A percentile compares a stretch with the other conserved stretches of the same genome.
These are phyloP conservation scores for Laspeyria flexula DNA, from an alignment of 2,888 invertebrate genomes.

Conservation along the genomic window DNA sequence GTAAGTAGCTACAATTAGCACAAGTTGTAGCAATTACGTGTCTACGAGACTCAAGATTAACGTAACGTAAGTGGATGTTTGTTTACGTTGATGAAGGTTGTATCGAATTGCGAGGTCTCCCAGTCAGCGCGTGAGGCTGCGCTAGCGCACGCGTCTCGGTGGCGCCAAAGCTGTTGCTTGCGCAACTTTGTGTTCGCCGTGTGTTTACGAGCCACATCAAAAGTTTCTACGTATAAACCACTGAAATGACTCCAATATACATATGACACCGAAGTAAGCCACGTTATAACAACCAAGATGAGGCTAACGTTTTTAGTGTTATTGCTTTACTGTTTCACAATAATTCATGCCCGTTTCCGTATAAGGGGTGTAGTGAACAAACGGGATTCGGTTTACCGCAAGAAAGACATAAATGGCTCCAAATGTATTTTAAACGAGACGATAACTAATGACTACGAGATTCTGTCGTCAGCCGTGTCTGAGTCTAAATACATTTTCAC, in stretches of 20 bases:
- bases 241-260: constrained; percentile 66
- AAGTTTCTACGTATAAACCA: constrained; percentile 61
- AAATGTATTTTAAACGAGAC: constrained; percentile 84
- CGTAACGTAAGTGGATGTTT: constrained; percentile 74
- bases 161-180: constrained; percentile 77
- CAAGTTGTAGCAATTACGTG: constrained; percentile 44
- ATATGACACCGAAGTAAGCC: constrained; percentile 52
- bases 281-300: constrained; percentile 65
- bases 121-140: constrained; percentile 83
- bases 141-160: constrained; percentile 83
- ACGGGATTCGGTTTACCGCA: constrained; percentile 73
- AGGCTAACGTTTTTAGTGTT: constrained; percentile 74
- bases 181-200: constrained; percentile 70
- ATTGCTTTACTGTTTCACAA: constrained; percentile 67
- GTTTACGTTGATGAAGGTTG: constrained; percentile 84
- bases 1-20: constrained; percentile 43
- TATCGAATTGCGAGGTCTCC: constrained; percentile 82
- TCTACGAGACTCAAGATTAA: constrained; percentile 53
- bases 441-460: constrained; percentile 85
- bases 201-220: constrained; percentile 67
- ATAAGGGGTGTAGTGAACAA: constrained; percentile 72
- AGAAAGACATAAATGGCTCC: constrained; percentile 78
- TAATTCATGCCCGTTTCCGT: constrained; percentile 71
- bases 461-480: constrained; percentile 83
- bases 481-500: constrained; percentile 85